phyloP scores from a whole-genome alignment of 2,113 vertebrate species.

The Scomber colias region DNA sequence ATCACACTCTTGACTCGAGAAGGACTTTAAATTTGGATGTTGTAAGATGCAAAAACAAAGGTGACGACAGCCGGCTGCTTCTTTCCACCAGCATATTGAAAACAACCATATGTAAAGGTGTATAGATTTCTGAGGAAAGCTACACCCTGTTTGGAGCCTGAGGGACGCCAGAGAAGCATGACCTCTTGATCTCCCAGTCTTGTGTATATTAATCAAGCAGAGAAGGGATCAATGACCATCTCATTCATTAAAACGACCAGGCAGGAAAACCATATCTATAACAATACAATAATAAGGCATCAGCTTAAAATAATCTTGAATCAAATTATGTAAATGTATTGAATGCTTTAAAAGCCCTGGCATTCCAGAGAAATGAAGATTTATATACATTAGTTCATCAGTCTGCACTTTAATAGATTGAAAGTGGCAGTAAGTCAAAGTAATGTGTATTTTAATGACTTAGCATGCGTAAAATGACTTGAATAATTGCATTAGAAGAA shows the following conservation, averaged over 20 bases:
- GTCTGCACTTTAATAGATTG: not conserved
- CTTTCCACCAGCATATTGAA: too few relatives aligned
- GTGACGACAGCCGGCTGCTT: too few relatives aligned
- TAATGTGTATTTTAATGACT: not conserved
- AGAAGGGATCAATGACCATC: not conserved
- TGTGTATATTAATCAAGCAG: not conserved
- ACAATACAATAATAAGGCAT: not conserved
- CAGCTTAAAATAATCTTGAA: not conserved
- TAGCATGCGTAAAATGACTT: not conserved
- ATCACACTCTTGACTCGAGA: too few relatives aligned
- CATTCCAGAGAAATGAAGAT: not conserved
- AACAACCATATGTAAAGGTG: not conserved
- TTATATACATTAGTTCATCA: not conserved
- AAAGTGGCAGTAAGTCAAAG: not conserved
- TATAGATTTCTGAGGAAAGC: not conserved
- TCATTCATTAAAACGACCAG: not conserved
- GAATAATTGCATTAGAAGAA: not conserved
- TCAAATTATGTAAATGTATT: constrained; percentile 7
- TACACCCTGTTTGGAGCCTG: not conserved
- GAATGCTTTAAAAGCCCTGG: not conserved
- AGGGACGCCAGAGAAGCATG: not conserved
- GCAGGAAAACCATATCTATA: not conserved
- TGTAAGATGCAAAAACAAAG: too few relatives aligned
- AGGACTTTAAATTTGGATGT: too few relatives aligned
- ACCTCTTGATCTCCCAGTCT: not conserved